phyloP scores from a whole-genome alignment of 2,888 invertebrate genomes.

The Lasioglossum marginatum region DNA sequence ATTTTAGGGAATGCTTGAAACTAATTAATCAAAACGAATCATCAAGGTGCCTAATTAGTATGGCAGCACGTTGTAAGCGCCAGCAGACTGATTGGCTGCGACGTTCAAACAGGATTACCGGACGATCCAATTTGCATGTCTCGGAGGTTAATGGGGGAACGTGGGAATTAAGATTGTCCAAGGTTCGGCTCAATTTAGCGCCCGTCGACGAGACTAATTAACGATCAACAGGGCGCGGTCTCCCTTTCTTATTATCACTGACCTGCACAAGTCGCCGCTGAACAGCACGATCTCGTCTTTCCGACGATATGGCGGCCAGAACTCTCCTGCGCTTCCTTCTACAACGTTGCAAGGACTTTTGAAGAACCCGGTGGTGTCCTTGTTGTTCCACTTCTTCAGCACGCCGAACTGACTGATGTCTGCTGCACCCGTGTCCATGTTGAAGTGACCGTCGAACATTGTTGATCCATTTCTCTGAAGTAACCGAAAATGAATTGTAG shows the following conservation, averaged over 20 bases:
- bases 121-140: slow-evolving; percentile 55
- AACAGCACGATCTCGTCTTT: slow-evolving; percentile 88
- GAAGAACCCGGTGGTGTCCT: slow-evolving; percentile 86
- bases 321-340: slow-evolving; percentile 92
- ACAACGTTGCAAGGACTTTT: slow-evolving; percentile 87
- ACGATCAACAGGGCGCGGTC: background rate
- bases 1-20: no score
- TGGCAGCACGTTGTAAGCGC: background rate
- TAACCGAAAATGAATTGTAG: no score
- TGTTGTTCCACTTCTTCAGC: slow-evolving; percentile 90
- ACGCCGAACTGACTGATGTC: slow-evolving; percentile 89
- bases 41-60: background rate
- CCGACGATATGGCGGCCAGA: slow-evolving; percentile 89
- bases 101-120: slow-evolving; percentile 44
- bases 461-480: slow-evolving; percentile 90
- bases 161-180: slow-evolving; percentile 14
- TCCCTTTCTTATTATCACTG: slow-evolving; percentile 54
- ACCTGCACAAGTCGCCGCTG: slow-evolving; percentile 91
- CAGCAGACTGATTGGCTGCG: slow-evolving; percentile 1
- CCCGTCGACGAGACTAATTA: slow-evolving; percentile 26
- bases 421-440: slow-evolving; percentile 90
- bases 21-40: background rate
- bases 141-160: slow-evolving; percentile 44
- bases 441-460: slow-evolving; percentile 90
- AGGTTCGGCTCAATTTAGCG: slow-evolving; percentile 12